Evolutionary conservation across 2,888 invertebrate species (phyloP).

Genomic region (Dermolepida albohirtum): DNA sequence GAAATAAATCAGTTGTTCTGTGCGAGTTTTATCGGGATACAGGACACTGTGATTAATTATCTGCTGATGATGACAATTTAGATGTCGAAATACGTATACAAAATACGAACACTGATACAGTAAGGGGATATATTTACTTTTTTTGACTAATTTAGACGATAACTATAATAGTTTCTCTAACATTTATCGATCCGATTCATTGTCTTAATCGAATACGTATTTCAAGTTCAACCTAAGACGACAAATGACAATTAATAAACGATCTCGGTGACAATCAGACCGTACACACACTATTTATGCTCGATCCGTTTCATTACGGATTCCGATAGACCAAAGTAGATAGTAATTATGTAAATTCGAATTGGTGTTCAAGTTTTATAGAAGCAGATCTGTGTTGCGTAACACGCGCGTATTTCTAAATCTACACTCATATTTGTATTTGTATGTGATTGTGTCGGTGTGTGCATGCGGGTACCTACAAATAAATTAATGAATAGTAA

Average conservation of each 20-base stretch:
- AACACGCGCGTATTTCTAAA: conserved; percentile 7
- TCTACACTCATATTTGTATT: neutral
- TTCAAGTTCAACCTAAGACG: neutral
- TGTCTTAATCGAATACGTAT: too few species aligned
- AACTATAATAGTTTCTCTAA: too few species aligned
- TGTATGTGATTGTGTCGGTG: too few species aligned
- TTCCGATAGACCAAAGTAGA: conserved; percentile 20
- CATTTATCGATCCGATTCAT: too few species aligned
- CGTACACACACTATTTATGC: conserved; percentile 9
- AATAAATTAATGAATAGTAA: conserved; percentile 21
- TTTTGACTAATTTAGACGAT: too few species aligned
- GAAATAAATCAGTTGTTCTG: too few species aligned
- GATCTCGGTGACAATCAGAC: neutral
- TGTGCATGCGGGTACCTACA: neutral
- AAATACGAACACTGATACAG: too few species aligned
- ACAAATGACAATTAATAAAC: conserved; percentile 4
- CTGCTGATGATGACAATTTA: too few species aligned
- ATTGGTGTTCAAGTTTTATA: conserved; percentile 18
- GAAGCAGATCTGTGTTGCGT: conserved; percentile 7
- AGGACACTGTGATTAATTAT: too few species aligned
- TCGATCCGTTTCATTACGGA: conserved; percentile 9
- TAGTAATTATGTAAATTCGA: conserved; percentile 26
- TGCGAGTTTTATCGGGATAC: too few species aligned
- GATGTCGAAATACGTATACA: too few species aligned
- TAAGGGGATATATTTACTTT: too few species aligned